phyloP scores from a whole-genome alignment of 2,797 vertebrate genomes.

The Momotus momota region DNA sequence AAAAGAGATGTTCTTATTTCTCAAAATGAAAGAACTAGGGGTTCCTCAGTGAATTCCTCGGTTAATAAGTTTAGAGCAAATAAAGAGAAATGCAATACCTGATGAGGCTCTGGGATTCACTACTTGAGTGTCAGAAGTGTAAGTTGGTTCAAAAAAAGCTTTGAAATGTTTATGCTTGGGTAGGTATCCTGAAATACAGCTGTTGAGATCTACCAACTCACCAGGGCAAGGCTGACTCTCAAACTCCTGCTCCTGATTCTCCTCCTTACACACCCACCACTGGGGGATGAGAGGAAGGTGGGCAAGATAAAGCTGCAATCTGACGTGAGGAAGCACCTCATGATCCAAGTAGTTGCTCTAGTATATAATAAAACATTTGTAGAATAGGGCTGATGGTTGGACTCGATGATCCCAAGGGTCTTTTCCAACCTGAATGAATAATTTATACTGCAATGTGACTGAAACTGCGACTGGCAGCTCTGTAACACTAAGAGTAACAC shows the following conservation, averaged over 20 bases:
- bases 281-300: rapidly evolving
- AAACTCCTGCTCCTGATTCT: not conserved
- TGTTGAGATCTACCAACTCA: not conserved
- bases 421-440: too few species aligned
- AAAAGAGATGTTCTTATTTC: not conserved
- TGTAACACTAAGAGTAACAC: not conserved
- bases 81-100: not conserved
- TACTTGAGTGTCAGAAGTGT: not conserved
- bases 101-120: not conserved
- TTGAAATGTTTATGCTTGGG: not conserved
- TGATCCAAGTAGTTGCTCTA: not conserved
- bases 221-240: not conserved
- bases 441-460: not conserved
- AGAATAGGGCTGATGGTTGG: too few species aligned
- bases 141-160: not conserved
- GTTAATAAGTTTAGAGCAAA: not conserved
- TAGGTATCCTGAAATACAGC: not conserved
- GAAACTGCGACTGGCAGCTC: not conserved
- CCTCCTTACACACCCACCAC: not conserved
- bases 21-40: not conserved
- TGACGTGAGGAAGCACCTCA: not conserved
- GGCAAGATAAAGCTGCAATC: not conserved
- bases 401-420: too few species aligned
- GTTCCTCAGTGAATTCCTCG: rapidly evolving
- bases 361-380: not conserved